Base-by-base conservation (phyloP, 2,888 invertebrate genomes). In the Muschampia plurimacula region DNA sequence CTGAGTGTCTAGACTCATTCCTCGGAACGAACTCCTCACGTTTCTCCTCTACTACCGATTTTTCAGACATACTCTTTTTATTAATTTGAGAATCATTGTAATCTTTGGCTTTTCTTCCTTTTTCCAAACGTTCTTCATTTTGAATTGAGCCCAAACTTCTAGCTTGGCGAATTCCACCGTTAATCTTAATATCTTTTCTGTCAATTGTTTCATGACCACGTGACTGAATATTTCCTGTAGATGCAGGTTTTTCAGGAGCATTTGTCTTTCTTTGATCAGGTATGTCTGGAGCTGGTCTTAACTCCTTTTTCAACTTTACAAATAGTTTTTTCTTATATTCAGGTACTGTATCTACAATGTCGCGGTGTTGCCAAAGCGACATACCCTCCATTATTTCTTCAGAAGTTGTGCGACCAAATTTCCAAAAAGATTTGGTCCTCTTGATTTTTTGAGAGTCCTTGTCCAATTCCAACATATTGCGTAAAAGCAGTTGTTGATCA, bases 361-460 rank as follows among this genome's bases (percentile, higher is more conserved):
- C 97, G 49, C 97, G 95, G 84, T 98, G 98, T 83, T 97, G 96
- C 98, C 98, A 98, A 69, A 98, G 92, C 0, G 97, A 96, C 97
- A 98, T 98, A 0, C 98, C 98, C 82, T 97, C 97, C 81, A 98
- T 93, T 67, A 97, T 97, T 75, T 97, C 97, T 79, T 95, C 96
- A 71, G 96, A 96, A 22, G 95, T 95, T 2, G 96, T 96, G 72
- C 96, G 96, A 32, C 97, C 96, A 81, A 98, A 97, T 82, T 97
- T 96, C 98, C 98, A 98, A 84, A 98, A 97, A 0, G 97, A 97
- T 85, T 97, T 98, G 0, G 97, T 97, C 64, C 98, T 93, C 83
- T 98, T 98, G 0, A 98, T 96, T 79, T 92, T 95, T 74, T 96
- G 95, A 0, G 96, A 95, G 77, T 96, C 96, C 81, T 95, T 91